Base-by-base conservation (phyloP, 1,140 invertebrate genomes). In the Atta texana region DNA sequence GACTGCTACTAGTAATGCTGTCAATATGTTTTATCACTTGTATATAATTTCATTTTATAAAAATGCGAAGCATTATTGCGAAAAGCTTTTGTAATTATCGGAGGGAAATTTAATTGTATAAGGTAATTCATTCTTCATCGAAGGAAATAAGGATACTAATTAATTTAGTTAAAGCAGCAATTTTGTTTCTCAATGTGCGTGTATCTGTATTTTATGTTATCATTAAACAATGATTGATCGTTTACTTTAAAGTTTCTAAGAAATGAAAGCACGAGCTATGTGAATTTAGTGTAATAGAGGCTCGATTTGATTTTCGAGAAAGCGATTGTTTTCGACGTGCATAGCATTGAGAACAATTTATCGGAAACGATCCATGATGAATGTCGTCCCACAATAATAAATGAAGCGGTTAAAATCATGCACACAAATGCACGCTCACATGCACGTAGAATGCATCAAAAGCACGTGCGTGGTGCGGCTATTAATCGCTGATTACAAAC, bases 401-500 rank as follows among this genome's bases (percentile, higher is more conserved):
- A 84, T 53, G 39, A 18, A 14, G 39, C 2, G 49, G 14, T 14
- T 51, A 51, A 3, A 51, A 16, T 16, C 18, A 16, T 49, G 39
- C 55, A 61, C 64, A 59, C 53, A 55, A 51, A 57, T 61, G 55
- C 57, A 8, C 34, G 12, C 24, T 5, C 18, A 61, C 66, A 61
- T 55, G 69, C 49, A 84, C 80, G 80, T 84, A 75, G 34, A 84
- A 49, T 34, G 80, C 80, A 74, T 61, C 68, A 18, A 49, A 24
- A 55, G 69, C 57, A 75, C 80, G 80, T 75, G 80, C 69, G 69
- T 63, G 24, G n/a, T 24, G 28, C 51, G 59, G 18, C 49, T 80
- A 59, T 80, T 55, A 71, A 34, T 28, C n/a, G 31, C 39, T 16
- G 34, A 55, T 64, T 34, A 21, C 68, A 16, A 81, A 21, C 55